Evolutionary conservation across 2,888 invertebrate genomes (phyloP).

Genomic region (Tetranychus piercei): DNA sequence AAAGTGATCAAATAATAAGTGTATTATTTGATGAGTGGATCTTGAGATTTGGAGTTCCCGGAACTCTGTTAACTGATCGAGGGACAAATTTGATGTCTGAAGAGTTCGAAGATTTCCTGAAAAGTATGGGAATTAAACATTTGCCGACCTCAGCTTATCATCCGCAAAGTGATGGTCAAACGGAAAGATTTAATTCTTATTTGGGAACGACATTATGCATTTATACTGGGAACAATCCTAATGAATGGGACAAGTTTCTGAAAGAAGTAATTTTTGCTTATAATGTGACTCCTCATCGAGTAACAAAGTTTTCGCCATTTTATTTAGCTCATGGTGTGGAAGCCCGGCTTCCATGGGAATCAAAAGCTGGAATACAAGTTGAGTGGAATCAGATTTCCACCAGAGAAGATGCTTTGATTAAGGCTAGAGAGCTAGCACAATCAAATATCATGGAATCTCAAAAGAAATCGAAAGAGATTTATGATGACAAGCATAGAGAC

Average conservation of each 20-base stretch:
- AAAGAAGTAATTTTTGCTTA: not conserved
- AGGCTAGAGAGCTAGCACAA: not conserved
- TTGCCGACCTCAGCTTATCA: not conserved
- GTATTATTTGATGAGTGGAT: not conserved
- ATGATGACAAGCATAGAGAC: not conserved
- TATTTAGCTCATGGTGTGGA: not conserved
- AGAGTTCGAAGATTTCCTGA: not conserved
- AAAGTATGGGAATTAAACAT: not conserved
- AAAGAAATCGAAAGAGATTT: not conserved
- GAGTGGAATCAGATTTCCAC: not conserved
- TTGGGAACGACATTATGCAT: not conserved
- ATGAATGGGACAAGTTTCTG: not conserved
- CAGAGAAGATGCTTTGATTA: not conserved
- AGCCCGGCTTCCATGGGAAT: not conserved
- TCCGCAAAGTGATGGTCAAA: conserved; percentile 4
- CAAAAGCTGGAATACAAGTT: not conserved
- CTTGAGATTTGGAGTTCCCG: not conserved
- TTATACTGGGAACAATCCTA: not conserved
- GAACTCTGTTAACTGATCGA: not conserved
- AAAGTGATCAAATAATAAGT: not conserved
- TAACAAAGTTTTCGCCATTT: not conserved
- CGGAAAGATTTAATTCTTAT: not conserved
- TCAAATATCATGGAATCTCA: not conserved
- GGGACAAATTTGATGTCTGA: not conserved
- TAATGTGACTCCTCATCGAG: not conserved